Percentiles rank a stretch among this genome's conserved stretches.
Conservation (phyloP, 2,888 invertebrate species). For the Heliconius ismenius region DNA sequence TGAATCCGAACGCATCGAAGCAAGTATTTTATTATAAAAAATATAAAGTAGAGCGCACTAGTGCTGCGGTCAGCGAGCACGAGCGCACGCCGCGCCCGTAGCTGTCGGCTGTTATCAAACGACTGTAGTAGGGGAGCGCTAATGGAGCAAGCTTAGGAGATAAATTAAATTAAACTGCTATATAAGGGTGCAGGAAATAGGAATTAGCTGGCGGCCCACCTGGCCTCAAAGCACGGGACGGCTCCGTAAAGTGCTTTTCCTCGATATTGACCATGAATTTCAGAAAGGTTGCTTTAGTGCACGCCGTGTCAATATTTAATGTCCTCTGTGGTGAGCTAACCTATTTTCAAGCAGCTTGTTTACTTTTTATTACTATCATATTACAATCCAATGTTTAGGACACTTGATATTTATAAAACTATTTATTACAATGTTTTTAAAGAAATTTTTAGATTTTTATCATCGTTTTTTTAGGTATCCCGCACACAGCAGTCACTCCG, state of each 20-base stretch:
- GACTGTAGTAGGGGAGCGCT: conserved; percentile 59
- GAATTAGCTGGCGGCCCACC: conserved; percentile 57
- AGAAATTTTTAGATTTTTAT: not conserved
- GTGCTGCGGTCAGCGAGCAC: conserved; percentile 35
- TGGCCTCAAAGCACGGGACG: conserved; percentile 48
- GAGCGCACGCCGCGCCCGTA: conserved; percentile 58
- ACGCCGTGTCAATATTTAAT: conserved; percentile 28
- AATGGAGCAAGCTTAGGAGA: conserved; percentile 73
- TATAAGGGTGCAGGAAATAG: conserved; percentile 73
- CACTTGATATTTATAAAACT: no score
- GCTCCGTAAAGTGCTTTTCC: conserved; percentile 31
- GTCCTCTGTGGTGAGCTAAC: conserved; percentile 3
- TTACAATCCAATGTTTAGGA: no score
- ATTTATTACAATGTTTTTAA: not conserved
- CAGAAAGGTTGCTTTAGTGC: conserved; percentile 28
- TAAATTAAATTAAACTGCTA: conserved; percentile 72
- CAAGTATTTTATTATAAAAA: conserved; percentile 32
- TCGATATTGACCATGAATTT: conserved; percentile 36
- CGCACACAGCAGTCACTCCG: no score
- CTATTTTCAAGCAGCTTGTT: conserved; percentile 15
- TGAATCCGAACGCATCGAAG: conserved; percentile 22
- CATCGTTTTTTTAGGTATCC: not conserved
- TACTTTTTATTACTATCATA: no score
- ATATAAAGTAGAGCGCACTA: conserved; percentile 30
- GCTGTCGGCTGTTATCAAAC: conserved; percentile 69